Conservation (phyloP, 2,113 vertebrate species). For the Pachycephala philippinensis region DNA sequence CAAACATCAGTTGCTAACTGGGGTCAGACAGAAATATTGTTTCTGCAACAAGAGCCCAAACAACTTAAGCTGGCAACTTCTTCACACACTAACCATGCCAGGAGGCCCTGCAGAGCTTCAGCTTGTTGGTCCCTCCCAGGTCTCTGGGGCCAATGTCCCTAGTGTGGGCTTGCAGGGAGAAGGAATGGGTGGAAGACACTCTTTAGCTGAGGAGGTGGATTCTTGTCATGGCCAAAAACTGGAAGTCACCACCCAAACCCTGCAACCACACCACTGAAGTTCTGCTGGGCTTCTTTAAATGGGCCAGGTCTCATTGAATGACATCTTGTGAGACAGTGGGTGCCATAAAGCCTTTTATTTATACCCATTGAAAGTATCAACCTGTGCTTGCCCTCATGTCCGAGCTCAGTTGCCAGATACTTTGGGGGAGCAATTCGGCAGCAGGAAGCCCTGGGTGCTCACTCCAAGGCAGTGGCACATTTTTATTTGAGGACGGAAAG, state of each 20-base stretch:
- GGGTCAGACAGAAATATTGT: conserved; percentile 66
- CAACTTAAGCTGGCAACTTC: conserved; percentile 45
- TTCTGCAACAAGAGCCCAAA: conserved; percentile 61
- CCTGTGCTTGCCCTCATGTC: not conserved
- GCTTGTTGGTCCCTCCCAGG: not conserved
- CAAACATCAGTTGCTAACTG: conserved; percentile 68
- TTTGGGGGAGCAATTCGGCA: not conserved
- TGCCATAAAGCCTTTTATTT: not conserved
- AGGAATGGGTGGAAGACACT: not conserved
- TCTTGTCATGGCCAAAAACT: fast-evolving
- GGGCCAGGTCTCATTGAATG: not conserved
- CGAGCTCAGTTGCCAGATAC: not conserved
- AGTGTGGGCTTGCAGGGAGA: not conserved
- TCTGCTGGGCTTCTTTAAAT: not conserved
- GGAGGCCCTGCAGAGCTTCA: conserved; percentile 13
- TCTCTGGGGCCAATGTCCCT: fast-evolving
- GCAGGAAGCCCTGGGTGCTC: not conserved
- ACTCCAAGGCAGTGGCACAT: not conserved
- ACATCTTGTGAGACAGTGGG: fast-evolving
- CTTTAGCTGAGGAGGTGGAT: not conserved
- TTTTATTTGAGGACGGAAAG: not conserved
- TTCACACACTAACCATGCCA: not conserved
- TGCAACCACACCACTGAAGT: fast-evolving
- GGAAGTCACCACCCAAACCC: not conserved
- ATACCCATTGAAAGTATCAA: not conserved